phyloP scores from a whole-genome alignment of 1,140 invertebrate genomes.

The Bombus consobrinus region DNA sequence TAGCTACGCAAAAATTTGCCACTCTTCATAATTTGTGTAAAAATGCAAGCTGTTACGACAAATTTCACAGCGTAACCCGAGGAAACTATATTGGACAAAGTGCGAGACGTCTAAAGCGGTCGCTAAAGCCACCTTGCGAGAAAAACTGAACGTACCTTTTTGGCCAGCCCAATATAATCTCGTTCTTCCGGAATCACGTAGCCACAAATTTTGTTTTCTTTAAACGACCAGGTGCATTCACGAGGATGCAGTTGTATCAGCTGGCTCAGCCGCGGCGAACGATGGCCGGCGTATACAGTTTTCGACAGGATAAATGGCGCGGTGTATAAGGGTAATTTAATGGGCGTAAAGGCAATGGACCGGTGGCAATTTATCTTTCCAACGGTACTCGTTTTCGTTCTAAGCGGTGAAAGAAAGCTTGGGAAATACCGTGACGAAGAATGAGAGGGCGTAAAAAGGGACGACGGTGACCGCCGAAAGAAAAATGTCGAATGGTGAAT shows the following conservation, averaged over 20 bases:
- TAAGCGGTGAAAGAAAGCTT: conserved; percentile 12
- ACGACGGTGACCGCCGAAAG: conserved; percentile 1
- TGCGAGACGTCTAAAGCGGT: no score
- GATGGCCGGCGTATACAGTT: conserved; percentile 24
- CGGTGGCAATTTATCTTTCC: conserved; percentile 68
- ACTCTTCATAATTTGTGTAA: no score
- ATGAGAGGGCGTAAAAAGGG: neutral
- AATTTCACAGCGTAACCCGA: no score
- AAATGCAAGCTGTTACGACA: no score
- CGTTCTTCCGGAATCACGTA: neutral
- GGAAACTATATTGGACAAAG: no score
- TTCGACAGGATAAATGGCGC: conserved; percentile 68
- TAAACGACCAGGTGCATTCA: neutral
- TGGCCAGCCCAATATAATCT: neutral
- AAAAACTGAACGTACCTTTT: no score
- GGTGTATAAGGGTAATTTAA: conserved; percentile 72
- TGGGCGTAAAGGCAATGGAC: conserved; percentile 65
- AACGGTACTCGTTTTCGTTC: conserved; percentile 37
- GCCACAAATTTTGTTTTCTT: neutral
- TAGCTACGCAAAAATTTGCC: no score
- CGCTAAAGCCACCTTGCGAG: no score
- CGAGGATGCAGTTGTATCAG: neutral
- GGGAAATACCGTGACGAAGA: conserved; percentile 15
- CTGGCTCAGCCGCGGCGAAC: neutral
- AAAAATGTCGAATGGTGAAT: conserved; percentile 20